Base-by-base conservation (phyloP, 2,888 invertebrate genomes). In the Lumbricus terrestris region DNA sequence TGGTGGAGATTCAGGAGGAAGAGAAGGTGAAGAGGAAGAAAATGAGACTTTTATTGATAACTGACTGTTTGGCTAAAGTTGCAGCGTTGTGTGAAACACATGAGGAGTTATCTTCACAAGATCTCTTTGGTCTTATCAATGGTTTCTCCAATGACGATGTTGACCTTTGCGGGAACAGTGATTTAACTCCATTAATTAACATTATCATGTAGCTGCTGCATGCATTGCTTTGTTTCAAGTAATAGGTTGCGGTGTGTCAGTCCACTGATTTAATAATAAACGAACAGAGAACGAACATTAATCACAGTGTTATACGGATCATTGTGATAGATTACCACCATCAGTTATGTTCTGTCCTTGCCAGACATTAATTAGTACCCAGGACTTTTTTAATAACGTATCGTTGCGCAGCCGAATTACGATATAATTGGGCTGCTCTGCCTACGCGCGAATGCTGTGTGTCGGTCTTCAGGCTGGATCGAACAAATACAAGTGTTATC, bases 401-500 rank as follows among this genome's bases (percentile, higher is more conserved):
- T 69, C 69, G 29, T 69, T 69, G 69, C 69, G 69, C 69, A n/a
- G 69, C 69, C 69, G 29, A 69, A 69, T n/a, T n/a, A n/a, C 69
- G 69, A 69, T 8, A n/a, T 69, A 69, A 69, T 69, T 69, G 69
- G 69, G n/a, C 69, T 69, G 69, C 8, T 69, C 29, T n/a, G n/a
- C 69, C 69, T 69, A 69, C 69, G n/a, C 69, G 69, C 23, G 8
- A n/a, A n/a, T n/a, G 38, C 38, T 38, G 38, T 5, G 1, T 69
- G 69, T 47, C n/a, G 69, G 69, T n/a, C 69, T 8, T 69, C 11
- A n/a, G 69, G 29, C 69, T 5, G 69, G 69, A 29, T 29, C 69
- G 69, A n/a, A 69, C 69, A 69, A 69, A 69, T 69, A 69, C 69
- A n/a, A 69, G 69, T 69, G 69, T 69, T 69, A 69, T 69, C 69